Evolutionary conservation across 2,113 vertebrate species (phyloP), one percentile per base, ranked within the genome.

Genomic region (Gopherus flavomarginatus): DNA sequence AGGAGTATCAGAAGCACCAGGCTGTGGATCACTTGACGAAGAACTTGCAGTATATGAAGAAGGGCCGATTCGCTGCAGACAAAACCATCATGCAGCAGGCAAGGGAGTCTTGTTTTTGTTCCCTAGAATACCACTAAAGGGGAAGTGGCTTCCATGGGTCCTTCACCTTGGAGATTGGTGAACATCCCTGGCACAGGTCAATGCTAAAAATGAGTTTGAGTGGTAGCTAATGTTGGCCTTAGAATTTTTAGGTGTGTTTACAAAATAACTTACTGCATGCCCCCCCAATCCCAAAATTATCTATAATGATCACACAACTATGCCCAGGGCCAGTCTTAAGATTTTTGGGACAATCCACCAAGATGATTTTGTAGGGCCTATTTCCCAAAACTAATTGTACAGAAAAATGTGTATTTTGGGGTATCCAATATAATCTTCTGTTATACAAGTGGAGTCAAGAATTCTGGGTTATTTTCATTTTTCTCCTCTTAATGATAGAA

Each of bases 31-130:
- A 98, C 50, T 94, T 98, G 59, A 91, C 54, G 80, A 86, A 72
- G 77, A 98, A 98, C 50, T 83, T 98, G 42, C n/a, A 57, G 75
- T 98, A 98, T 84, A 98, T 98, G 98, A 92, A 93, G 44, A 96
- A 92, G 12, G 89, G 90, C 49, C 91, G 52, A 52, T 24, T 72
- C n/a, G 86, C 90, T 81, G 91, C 97, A 26, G 91, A 89, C 87
- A 94, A 90, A 90, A 54, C 91, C 0, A 2, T 97, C 69, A 93
- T 94, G 5, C 83, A 97, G 47, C 87, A 97, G 84, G 98, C 97
- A 89, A 96, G 96, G 8, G 11, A 47, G 7, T 69, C 8, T 1
- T 5, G 91, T 92, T 9, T 90, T 84, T 65, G 0, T 53, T 72
- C 35, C n/a, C n/a, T 72, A 38, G n/a, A 62, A 31, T 31, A 31